A percentile compares a stretch with the other conserved stretches of the same genome.
phyloP scores from a whole-genome alignment of 2,113 vertebrate genomes.

The Megalops atlanticus region DNA sequence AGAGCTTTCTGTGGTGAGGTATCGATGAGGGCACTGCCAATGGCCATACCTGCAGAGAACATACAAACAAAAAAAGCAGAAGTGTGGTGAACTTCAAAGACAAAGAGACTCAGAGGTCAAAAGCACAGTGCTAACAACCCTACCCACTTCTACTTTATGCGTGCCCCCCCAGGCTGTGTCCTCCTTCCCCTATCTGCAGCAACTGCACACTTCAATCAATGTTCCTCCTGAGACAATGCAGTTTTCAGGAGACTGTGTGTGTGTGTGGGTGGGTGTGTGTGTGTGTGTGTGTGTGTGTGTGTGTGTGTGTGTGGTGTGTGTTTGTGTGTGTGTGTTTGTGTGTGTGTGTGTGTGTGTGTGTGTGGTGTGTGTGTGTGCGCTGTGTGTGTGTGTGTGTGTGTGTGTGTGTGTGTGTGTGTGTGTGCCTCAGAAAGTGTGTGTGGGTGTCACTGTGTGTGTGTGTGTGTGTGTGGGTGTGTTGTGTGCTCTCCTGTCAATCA shows the following conservation, averaged over 20 bases:
- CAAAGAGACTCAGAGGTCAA: not conserved
- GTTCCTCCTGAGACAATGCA: no score
- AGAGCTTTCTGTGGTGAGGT: constrained; percentile 92
- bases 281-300: constrained; percentile 16
- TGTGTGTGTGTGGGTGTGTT: not conserved
- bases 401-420: not conserved
- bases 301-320: not conserved
- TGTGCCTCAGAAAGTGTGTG: not conserved
- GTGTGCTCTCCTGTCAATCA: not conserved
- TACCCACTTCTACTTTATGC: not conserved
- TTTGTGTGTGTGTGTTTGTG: not conserved
- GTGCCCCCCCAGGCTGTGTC: no score
- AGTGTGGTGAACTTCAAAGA: constrained; percentile 31
- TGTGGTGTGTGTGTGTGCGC: not conserved
- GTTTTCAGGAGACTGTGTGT: not conserved
- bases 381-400: not conserved
- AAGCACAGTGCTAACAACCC: not conserved
- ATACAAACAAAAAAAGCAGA: not conserved
- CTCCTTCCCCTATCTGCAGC: no score
- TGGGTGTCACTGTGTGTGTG: no score
- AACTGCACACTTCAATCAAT: no score
- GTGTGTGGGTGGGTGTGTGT: constrained; percentile 7
- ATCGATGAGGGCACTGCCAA: constrained; percentile 95
- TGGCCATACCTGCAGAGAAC: constrained; percentile 82
- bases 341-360: not conserved